These are phyloP conservation scores for Nemopilema nomurai DNA, from an alignment of 30 jellyfish, hydroid and myxozoan genomes.

Conservation along the genomic window DNA sequence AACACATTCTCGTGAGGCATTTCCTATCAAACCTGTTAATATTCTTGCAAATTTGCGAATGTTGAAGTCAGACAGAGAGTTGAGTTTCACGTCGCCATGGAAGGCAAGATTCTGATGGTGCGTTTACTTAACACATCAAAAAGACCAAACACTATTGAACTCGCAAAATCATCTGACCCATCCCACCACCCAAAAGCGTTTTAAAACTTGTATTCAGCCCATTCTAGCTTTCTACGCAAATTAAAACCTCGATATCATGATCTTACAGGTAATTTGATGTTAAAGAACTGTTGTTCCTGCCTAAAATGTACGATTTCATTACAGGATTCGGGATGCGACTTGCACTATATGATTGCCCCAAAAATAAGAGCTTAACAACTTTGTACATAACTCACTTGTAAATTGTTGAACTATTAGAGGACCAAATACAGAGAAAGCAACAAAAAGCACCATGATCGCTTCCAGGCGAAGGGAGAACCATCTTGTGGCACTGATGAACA, in stretches of 20 bases:
- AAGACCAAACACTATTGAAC: neutral
- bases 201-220: neutral
- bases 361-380: neutral
- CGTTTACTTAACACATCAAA: neutral
- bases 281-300: neutral
- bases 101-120: neutral
- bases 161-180: neutral
- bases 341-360: neutral
- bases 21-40: neutral
- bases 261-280: neutral
- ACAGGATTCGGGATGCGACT: neutral
- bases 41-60: neutral
- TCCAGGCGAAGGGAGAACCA: slow-evolving; percentile 83
- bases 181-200: neutral
- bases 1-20: neutral
- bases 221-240: neutral
- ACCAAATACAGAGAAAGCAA: slow-evolving; percentile 31
- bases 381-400: slow-evolving; percentile 38
- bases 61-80: neutral
- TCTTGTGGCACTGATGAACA: slow-evolving; percentile 47
- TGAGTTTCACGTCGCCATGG: neutral
- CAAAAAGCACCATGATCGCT: slow-evolving; percentile 25
- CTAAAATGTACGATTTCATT: neutral
- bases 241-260: neutral
- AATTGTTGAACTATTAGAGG: slow-evolving; percentile 44